Conservation (phyloP, 92 coral and sea anemone species). For the Diadumene lineata region DNA sequence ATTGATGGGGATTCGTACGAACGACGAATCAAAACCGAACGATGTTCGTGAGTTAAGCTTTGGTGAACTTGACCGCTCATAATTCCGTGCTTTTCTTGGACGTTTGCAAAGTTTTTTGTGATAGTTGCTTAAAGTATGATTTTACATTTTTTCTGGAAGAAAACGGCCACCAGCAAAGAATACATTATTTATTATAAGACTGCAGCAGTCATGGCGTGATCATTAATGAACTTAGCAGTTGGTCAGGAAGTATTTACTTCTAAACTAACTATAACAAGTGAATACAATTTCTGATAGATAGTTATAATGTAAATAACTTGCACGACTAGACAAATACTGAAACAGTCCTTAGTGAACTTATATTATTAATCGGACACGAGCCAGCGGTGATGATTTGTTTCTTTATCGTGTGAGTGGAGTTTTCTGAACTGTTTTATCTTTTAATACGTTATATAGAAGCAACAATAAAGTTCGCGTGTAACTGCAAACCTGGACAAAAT, state of each 20-base stretch:
- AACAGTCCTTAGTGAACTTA: too few species aligned
- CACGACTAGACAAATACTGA: too few species aligned
- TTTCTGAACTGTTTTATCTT: too few species aligned
- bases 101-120: not conserved
- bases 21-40: not conserved
- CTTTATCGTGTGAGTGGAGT: too few species aligned
- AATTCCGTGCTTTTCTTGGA: not conserved
- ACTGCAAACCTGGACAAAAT: too few species aligned
- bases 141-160: not conserved
- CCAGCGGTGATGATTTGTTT: too few species aligned
- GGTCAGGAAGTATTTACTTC: not conserved
- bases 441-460: too few species aligned
- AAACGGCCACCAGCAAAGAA: not conserved
- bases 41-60: not conserved
- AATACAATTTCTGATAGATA: too few species aligned
- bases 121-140: not conserved
- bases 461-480: too few species aligned
- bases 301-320: too few species aligned
- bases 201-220: not conserved
- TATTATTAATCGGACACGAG: too few species aligned
- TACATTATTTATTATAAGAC: not conserved
- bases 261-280: too few species aligned
- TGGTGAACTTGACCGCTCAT: not conserved
- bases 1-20: not conserved
- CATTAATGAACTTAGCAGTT: not conserved